Percentiles rank a stretch among this genome's conserved stretches.
These are phyloP conservation scores for Cisticola juncidis DNA, from an alignment of 2,113 vertebrate species.

Conservation along the genomic window DNA sequence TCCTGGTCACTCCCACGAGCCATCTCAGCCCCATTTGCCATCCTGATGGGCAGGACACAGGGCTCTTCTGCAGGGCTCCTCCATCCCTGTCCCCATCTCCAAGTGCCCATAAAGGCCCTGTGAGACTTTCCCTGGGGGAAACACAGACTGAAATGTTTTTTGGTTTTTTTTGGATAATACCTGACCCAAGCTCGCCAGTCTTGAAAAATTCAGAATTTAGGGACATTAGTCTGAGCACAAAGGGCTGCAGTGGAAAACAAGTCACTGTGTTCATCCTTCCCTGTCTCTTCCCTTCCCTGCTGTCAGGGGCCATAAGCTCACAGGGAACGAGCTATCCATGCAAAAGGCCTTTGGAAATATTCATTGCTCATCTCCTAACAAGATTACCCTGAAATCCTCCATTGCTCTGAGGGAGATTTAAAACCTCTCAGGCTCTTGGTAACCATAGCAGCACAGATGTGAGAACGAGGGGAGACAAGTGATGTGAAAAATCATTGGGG, in stretches of 20 bases:
- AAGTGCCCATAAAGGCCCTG: neutral
- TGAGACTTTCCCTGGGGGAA: neutral
- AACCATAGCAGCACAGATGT: conserved; percentile 65
- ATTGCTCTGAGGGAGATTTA: conserved; percentile 54
- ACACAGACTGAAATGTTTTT: neutral
- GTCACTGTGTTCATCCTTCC: neutral
- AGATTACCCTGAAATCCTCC: conserved; percentile 64
- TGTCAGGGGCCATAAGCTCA: conserved; percentile 27
- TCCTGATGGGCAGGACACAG: accelerated
- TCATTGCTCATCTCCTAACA: conserved; percentile 70
- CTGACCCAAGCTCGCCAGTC: neutral
- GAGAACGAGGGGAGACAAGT: conserved; percentile 32
- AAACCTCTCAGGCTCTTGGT: conserved; percentile 48
- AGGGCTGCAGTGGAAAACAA: neutral
- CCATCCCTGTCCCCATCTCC: neutral
- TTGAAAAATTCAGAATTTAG: neutral
- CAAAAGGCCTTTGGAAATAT: conserved; percentile 64
- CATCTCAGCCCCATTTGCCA: accelerated
- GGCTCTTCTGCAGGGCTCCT: neutral
- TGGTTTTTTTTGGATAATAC: neutral
- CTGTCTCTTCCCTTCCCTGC: neutral
- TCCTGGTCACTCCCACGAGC: neutral
- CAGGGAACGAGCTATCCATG: neutral
- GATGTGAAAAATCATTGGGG: conserved; percentile 33
- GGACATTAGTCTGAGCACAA: neutral